Evolutionary conservation across 2,113 vertebrate species (phyloP).

Genomic region (Leptobrachium ailaonicum): DNA sequence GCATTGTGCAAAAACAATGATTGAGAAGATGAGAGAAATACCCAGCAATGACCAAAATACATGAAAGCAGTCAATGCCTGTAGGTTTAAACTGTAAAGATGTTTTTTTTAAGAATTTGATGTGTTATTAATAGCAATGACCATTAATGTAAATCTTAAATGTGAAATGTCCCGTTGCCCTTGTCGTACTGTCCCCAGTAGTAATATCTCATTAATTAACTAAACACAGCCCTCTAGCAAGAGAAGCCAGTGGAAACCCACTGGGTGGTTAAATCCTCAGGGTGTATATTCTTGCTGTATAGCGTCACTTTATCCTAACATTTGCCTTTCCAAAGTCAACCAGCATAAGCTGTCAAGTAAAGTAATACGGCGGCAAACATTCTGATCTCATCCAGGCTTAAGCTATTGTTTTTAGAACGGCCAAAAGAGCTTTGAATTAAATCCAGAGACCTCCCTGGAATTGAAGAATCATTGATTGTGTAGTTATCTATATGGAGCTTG

Average conservation of each 20-base stretch:
- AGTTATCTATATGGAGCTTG: constrained; percentile 34
- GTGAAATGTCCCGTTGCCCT: constrained; percentile 3
- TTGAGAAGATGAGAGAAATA: too few species aligned
- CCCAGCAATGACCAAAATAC: too few species aligned
- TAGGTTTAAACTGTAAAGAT: too few species aligned
- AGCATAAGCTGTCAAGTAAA: constrained; percentile 38
- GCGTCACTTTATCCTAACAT: constrained; percentile 39
- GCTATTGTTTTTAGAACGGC: constrained; percentile 34
- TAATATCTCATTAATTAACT: constrained; percentile 40
- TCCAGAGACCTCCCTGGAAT: constrained; percentile 39
- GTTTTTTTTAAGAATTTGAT: background rate
- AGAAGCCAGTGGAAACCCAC: constrained; percentile 20
- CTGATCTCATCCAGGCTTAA: constrained; percentile 31
- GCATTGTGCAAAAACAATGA: too few species aligned
- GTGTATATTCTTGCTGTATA: constrained; percentile 26
- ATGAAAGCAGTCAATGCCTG: too few species aligned
- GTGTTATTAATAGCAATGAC: constrained; percentile 4
- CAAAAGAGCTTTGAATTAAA: constrained; percentile 20
- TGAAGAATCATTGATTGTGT: constrained; percentile 36
- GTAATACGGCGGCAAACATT: constrained; percentile 33
- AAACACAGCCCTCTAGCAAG: constrained; percentile 22
- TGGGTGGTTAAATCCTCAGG: constrained; percentile 30
- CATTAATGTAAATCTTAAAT: constrained; percentile 21
- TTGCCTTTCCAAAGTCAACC: constrained; percentile 41
- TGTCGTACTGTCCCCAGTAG: constrained; percentile 17